These are phyloP conservation scores for Oenanthe melanoleuca DNA, from an alignment of 2,113 vertebrate genomes.

Conservation along the genomic window DNA sequence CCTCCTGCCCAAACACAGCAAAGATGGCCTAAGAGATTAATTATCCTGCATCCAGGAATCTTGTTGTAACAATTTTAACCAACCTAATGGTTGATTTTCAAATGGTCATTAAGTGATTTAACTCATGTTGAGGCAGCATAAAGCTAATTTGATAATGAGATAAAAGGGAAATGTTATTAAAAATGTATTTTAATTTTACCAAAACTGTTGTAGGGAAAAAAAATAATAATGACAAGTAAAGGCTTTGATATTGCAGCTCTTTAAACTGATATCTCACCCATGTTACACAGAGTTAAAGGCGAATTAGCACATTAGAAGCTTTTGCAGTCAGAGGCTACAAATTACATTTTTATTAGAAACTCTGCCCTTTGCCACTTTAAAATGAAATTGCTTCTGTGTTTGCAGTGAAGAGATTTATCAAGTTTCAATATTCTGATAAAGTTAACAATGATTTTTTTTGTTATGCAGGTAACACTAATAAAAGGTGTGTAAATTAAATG, in stretches of 20 bases:
- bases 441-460: neutral
- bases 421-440: neutral
- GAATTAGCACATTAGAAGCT: conserved; percentile 1
- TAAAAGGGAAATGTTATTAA: neutral
- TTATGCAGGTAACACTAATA: neutral
- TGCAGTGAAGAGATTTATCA: neutral
- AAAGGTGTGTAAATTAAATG: neutral
- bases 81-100: neutral
- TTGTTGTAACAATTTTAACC: neutral
- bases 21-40: neutral
- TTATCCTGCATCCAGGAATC: neutral
- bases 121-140: neutral
- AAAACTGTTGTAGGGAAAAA: neutral
- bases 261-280: neutral
- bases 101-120: neutral
- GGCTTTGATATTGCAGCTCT: neutral
- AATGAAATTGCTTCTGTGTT: neutral
- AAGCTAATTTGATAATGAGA: neutral
- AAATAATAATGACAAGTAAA: neutral
- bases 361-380: neutral
- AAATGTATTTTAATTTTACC: neutral
- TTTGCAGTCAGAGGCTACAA: conserved; percentile 5
- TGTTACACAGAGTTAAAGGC: neutral
- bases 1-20: neutral
- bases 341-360: conserved; percentile 4